Conservation (phyloP, 2,888 invertebrate species). For the Zeuzera pyrina region DNA sequence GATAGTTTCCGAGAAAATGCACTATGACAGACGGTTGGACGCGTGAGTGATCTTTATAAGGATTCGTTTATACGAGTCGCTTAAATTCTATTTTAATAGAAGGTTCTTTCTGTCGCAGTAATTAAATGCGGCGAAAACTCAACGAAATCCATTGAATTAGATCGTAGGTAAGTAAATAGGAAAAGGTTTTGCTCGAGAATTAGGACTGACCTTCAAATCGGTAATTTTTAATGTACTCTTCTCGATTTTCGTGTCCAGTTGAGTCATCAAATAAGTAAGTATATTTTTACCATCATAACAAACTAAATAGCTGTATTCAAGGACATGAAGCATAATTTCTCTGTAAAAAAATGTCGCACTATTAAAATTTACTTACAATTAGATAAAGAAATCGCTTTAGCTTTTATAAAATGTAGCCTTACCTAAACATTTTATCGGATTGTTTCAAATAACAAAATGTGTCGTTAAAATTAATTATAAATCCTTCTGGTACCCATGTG, state of each 20-base stretch:
- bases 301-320: slow-evolving; percentile 31
- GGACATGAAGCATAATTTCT: slow-evolving; percentile 19
- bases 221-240: slow-evolving; percentile 20
- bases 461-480: slow-evolving; percentile 32
- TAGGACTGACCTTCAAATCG: slow-evolving; percentile 36
- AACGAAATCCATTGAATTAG: too few species aligned
- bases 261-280: slow-evolving; percentile 35
- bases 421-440: slow-evolving; percentile 20
- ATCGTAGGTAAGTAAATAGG: too few species aligned
- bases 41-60: too few species aligned
- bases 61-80: too few species aligned
- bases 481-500: slow-evolving; percentile 33
- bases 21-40: too few species aligned
- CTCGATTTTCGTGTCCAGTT: slow-evolving; percentile 26
- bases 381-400: background rate
- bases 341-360: slow-evolving; percentile 22
- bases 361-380: background rate
- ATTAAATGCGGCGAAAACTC: too few species aligned
- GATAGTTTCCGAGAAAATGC: too few species aligned
- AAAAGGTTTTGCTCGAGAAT: background rate
- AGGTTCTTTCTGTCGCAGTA: too few species aligned
- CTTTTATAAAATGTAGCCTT: slow-evolving; percentile 1
- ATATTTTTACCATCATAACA: slow-evolving; percentile 52
- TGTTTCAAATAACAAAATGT: slow-evolving; percentile 32
- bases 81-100: too few species aligned